These are phyloP conservation scores for Galeopsomyia nigrocyanea DNA, from an alignment of 2,888 invertebrate species.

Conservation along the genomic window DNA sequence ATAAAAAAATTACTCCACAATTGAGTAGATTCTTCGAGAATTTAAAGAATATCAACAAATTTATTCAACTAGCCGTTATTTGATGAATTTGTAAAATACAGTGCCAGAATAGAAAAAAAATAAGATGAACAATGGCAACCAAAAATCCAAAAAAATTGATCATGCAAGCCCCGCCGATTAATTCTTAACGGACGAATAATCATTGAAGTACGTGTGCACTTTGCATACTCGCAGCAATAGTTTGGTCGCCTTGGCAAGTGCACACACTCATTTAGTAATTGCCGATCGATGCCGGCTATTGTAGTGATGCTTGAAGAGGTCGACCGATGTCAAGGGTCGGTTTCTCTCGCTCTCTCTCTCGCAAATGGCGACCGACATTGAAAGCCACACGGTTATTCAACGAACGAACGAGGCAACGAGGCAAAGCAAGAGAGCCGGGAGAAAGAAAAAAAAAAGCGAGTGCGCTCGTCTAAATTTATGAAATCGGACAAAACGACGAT, in stretches of 20 bases:
- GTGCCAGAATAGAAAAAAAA: no score
- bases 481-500: constrained; percentile 53
- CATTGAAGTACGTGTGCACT: not conserved
- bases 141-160: no score
- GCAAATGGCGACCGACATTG: constrained; percentile 38
- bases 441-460: constrained; percentile 12
- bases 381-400: constrained; percentile 16
- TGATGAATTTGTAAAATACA: no score
- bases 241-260: constrained; percentile 17
- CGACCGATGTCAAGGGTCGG: constrained; percentile 51
- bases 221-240: no score
- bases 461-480: not conserved
- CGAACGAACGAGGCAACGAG: constrained; percentile 11
- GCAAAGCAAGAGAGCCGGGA: no score
- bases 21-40: no score
- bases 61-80: no score
- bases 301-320: constrained; percentile 42
- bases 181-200: no score
- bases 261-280: constrained; percentile 56
- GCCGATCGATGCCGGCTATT: constrained; percentile 56
- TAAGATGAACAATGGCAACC: no score
- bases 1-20: no score
- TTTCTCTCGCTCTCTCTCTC: constrained; percentile 21
- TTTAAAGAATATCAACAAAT: no score
- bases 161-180: no score